Conservation (phyloP, 2,113 vertebrate genomes). For the Heptranchias perlo region DNA sequence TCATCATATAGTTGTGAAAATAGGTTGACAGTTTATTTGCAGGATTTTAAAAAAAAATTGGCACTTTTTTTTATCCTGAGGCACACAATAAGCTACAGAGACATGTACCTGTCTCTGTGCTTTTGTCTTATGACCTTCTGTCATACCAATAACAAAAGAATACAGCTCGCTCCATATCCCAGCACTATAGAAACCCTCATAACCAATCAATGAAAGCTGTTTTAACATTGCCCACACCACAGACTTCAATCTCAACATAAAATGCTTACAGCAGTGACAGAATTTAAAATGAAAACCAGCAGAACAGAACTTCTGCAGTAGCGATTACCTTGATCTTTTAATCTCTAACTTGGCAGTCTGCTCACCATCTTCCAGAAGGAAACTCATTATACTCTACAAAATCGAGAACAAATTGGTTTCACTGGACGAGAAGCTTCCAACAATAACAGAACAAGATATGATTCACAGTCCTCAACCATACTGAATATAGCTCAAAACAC, state of each 20-base stretch:
- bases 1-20: not conserved
- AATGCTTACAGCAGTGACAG: not conserved
- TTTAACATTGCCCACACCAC: not conserved
- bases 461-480: not conserved
- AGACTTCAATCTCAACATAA: not conserved
- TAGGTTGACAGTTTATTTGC: not conserved
- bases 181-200: not conserved
- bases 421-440: not conserved
- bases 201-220: not conserved
- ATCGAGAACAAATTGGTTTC: not conserved
- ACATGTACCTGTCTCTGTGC: not conserved
- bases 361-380: not conserved
- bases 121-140: not conserved
- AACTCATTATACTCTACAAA: not conserved
- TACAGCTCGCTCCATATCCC: not conserved
- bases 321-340: not conserved
- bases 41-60: too few species aligned
- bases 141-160: not conserved
- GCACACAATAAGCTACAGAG: not conserved
- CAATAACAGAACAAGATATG: not conserved
- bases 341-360: not conserved
- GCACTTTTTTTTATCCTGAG: not conserved
- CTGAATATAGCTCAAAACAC: not conserved
- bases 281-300: not conserved
- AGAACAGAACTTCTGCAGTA: not conserved